Conservation (phyloP, 2,797 vertebrate genomes). For the Peromyscus nudipes region DNA sequence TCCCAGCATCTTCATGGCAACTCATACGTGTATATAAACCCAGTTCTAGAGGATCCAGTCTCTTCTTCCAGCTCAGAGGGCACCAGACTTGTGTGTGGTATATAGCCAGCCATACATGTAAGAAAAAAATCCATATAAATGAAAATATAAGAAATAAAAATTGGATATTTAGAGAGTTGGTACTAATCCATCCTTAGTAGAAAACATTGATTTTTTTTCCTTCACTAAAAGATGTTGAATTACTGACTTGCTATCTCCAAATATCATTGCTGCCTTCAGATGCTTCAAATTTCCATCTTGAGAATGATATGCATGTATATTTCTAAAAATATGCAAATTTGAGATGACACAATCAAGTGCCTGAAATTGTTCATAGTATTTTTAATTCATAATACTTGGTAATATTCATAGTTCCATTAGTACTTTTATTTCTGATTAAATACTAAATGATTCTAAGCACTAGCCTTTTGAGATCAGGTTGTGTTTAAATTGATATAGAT, state of each 20-base stretch:
- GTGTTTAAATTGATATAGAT: background rate
- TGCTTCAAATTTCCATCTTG: background rate
- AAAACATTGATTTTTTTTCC: background rate
- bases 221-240: background rate
- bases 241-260: background rate
- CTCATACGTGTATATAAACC: background rate
- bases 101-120: background rate
- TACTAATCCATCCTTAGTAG: background rate
- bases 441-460: background rate
- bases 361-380: background rate
- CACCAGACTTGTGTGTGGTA: background rate
- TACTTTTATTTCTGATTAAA: conserved; percentile 11
- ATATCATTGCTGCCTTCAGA: background rate
- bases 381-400: background rate
- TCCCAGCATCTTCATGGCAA: too few species aligned
- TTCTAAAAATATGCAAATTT: background rate
- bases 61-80: background rate
- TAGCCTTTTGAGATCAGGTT: background rate
- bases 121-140: too few species aligned
- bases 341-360: background rate
- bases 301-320: background rate
- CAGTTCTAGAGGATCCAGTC: background rate
- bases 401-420: background rate
- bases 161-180: background rate
- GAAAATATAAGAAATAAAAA: background rate